Conservation (phyloP, 1,140 invertebrate genomes). For the Lepidurus apus region DNA sequence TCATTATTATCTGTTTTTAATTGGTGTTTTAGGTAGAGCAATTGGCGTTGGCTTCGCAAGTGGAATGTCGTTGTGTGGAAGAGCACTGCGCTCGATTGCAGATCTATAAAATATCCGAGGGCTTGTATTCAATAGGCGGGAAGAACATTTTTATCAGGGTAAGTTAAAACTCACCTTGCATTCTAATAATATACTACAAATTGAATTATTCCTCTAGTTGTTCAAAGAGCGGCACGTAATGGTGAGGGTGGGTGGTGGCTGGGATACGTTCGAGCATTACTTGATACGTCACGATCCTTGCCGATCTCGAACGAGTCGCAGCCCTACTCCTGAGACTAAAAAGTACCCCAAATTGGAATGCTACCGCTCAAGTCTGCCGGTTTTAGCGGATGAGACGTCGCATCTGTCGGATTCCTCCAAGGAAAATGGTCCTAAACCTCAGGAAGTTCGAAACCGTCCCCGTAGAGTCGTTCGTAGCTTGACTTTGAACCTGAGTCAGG, state of each 20-base stretch:
- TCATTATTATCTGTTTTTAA: constrained; percentile 2
- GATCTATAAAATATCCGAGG: constrained; percentile 71
- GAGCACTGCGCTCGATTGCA: constrained; percentile 48
- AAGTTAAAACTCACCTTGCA: constrained; percentile 38
- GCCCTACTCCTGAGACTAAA: constrained; percentile 33
- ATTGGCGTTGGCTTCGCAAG: constrained; percentile 42
- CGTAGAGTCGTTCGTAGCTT: constrained; percentile 28
- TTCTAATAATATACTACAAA: background rate
- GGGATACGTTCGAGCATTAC: constrained; percentile 87
- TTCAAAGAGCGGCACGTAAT: constrained; percentile 83
- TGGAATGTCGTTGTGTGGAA: constrained; percentile 40
- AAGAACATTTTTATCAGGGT: constrained; percentile 70
- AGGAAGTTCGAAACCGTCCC: background rate
- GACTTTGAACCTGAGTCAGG: constrained; percentile 28
- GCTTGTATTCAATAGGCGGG: constrained; percentile 72
- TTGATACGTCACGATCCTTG: constrained; percentile 83
- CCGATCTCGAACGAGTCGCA: constrained; percentile 50
- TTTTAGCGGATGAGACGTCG: background rate
- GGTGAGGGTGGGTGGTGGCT: constrained; percentile 78
- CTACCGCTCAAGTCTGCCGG: background rate
- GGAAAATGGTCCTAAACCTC: background rate
- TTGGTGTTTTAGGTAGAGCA: constrained; percentile 42
- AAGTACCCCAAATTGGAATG: background rate
- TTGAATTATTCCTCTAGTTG: constrained; percentile 53
- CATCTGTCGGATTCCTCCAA: background rate